A percentile compares a stretch with the other conserved stretches of the same genome.
phyloP scores from a whole-genome alignment of 1,140 invertebrate genomes.

The Cherax quadricarinatus region DNA sequence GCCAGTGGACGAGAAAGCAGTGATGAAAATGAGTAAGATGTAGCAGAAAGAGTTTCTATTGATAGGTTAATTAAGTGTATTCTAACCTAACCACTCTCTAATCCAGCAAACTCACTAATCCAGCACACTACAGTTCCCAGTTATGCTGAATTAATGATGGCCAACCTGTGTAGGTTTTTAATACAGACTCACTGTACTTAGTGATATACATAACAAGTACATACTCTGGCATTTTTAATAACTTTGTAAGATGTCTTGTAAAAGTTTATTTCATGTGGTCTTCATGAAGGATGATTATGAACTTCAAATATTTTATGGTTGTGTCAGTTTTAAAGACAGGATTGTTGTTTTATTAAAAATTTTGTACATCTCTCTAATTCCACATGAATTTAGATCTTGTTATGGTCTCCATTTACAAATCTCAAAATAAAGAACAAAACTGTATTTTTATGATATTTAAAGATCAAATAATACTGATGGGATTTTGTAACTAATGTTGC shows the following conservation, averaged over 20 bases:
- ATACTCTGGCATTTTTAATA: not conserved
- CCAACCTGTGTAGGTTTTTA: no score
- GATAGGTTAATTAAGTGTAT: no score
- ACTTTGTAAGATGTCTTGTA: not conserved
- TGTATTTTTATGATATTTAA: not conserved
- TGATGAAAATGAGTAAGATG: no score
- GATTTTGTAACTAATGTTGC: not conserved
- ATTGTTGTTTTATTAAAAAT: not conserved
- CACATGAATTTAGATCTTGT: not conserved
- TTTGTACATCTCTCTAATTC: not conserved
- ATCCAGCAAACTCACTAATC: no score
- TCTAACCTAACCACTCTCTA: no score
- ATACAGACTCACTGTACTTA: conserved; percentile 7
- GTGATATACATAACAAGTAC: conserved; percentile 2
- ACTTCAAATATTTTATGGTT: not conserved
- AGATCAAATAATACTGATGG: not conserved
- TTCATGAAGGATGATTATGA: not conserved
- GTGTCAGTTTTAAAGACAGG: not conserved
- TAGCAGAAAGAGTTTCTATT: no score
- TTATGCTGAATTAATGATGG: no score
- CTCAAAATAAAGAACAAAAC: not conserved
- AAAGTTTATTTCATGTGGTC: not conserved
- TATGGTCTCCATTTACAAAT: not conserved
- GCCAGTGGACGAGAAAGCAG: no score
- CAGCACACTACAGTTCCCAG: no score